These are phyloP conservation scores for Noctuana brunneofusca DNA, from an alignment of 2,888 invertebrate species.

Conservation along the genomic window DNA sequence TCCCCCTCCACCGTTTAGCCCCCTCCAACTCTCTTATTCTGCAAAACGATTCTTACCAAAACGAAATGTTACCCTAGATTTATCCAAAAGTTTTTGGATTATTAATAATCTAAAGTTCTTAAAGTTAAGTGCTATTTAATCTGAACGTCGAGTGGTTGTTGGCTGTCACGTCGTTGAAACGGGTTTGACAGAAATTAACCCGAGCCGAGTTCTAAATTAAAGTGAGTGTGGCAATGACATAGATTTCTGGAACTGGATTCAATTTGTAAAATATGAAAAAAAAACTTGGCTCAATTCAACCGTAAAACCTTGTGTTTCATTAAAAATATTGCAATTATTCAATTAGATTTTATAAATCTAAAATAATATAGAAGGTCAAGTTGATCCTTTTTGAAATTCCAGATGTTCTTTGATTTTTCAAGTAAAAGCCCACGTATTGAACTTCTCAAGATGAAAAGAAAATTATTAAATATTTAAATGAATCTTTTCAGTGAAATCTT, in stretches of 20 bases:
- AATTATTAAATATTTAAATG: background rate
- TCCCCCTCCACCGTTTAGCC: no score
- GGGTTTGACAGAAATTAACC: constrained; percentile 35
- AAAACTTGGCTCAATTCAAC: background rate
- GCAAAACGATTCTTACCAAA: no score
- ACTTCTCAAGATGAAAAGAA: background rate
- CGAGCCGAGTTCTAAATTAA: constrained; percentile 23
- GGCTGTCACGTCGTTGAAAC: constrained; percentile 27
- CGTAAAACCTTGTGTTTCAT: background rate
- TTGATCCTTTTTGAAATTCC: no score
- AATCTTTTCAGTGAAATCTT: constrained; percentile 7
- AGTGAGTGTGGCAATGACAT: constrained; percentile 12
- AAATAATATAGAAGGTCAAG: no score
- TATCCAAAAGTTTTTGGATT: constrained; percentile 6
- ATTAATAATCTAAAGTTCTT: constrained; percentile 13
- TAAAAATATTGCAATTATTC: background rate
- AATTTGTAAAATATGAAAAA: background rate
- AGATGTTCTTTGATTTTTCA: no score
- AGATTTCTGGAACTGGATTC: constrained; percentile 8
- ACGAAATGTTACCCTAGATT: no score
- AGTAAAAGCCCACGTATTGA: background rate
- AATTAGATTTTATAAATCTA: no score
- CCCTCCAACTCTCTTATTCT: no score
- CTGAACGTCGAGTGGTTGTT: constrained; percentile 9
- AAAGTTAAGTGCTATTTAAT: constrained; percentile 19